Evolutionary conservation across 1,140 invertebrate species (phyloP), one percentile per base, ranked within the genome.

Genomic region (Pseudomyrmex concolor): DNA sequence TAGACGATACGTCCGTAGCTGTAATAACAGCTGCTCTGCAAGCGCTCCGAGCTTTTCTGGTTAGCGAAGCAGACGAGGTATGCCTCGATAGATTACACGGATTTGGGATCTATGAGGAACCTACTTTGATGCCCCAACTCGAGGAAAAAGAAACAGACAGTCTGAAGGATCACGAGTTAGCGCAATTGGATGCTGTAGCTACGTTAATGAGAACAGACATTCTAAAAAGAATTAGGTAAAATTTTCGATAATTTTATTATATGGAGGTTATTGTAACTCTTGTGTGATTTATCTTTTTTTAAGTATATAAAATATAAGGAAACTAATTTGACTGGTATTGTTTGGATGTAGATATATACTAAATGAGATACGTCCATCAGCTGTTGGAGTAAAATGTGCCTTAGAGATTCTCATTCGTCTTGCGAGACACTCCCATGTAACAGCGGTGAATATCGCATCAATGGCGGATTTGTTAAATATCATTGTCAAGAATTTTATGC

Each of bases 141-240:
- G 95, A 95, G 60, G 95, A 96, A 70, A 95, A 95, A n/a, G 95
- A 96, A 86, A 95, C 95, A 83, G 94, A 94, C 82, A 96, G 96
- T 89, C 94, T 98, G 63, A 97, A 97, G 92, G 98, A 99, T 95
- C 96, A 96, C 91, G 97, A 98, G 91, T 92, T 98, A 63, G 96
- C 96, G 10, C 97, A 97, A 94, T 94, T 96, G 17, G 97, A 98
- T 94, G 92, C 97, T 1, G 95, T 97, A 48, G 95, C 96, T 91
- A 96, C 96, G 70, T 92, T 97, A 19, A 87, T 97, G 10, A 95
- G 97, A 86, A 97, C 97, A 72, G 96, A 98, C 91, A 95, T 98
- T 85, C 91, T 98, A 55, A 94, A 96, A 72, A 95, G 96, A 91
- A 95, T 96, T 51, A 96, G 93, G 95, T 97, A 92, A 93, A 92